phyloP scores from a whole-genome alignment of 2,797 vertebrate species.

The Parauchenoglanis punctatus region DNA sequence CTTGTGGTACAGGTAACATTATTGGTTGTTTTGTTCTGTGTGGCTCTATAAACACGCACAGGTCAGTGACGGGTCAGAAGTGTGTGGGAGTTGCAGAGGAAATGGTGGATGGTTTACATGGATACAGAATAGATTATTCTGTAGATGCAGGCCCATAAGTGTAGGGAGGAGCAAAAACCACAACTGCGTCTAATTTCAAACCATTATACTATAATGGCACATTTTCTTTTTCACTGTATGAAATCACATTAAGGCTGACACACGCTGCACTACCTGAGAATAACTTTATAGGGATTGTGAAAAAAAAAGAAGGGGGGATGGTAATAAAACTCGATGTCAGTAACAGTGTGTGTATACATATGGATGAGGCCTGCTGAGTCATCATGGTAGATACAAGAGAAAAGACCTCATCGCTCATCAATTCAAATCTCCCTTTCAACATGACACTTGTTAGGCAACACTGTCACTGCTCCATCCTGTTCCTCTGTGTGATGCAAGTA shows the following conservation, averaged over 20 bases:
- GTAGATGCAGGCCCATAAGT: slow-evolving; percentile 29
- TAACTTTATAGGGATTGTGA: background rate
- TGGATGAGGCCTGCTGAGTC: slow-evolving; percentile 25
- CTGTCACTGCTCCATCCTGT: background rate
- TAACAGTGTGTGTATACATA: slow-evolving; percentile 19
- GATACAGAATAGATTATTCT: slow-evolving; percentile 46
- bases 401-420: slow-evolving; percentile 23
- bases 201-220: background rate
- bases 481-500: background rate
- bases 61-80: slow-evolving; percentile 47
- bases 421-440: slow-evolving; percentile 8
- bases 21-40: slow-evolving; percentile 18
- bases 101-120: slow-evolving; percentile 47
- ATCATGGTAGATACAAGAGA: slow-evolving; percentile 6
- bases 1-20: slow-evolving; percentile 4
- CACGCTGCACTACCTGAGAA: background rate
- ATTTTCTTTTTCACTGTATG: slow-evolving; percentile 4
- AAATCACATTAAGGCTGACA: background rate
- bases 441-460: slow-evolving; percentile 12
- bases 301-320: background rate
- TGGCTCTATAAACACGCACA: slow-evolving; percentile 36
- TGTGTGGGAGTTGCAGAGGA: slow-evolving; percentile 54
- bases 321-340: background rate
- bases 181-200: background rate
- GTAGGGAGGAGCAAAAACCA: background rate